These are phyloP conservation scores for Ceryle rudis DNA, from an alignment of 2,797 vertebrate genomes.

Conservation along the genomic window DNA sequence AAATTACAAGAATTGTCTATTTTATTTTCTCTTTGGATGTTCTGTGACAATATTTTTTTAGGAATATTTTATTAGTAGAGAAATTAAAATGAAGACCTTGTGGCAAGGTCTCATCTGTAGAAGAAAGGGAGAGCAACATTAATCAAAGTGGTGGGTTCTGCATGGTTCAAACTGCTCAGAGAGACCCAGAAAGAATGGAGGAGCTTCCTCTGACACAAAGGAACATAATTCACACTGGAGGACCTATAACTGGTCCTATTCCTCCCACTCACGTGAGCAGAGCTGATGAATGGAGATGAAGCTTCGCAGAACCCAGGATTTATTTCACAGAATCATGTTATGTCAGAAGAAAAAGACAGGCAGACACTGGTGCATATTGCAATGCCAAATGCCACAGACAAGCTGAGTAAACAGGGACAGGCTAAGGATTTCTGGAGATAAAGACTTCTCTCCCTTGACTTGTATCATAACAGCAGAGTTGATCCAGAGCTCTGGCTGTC, in stretches of 20 bases:
- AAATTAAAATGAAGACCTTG: background rate
- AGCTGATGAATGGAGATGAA: background rate
- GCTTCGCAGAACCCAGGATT: background rate
- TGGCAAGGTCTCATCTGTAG: background rate
- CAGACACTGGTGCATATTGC: background rate
- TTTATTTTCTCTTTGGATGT: background rate
- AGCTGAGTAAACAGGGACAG: background rate
- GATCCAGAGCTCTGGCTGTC: background rate
- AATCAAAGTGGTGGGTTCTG: background rate
- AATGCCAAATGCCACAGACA: background rate
- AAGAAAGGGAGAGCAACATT: background rate
- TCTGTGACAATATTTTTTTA: background rate
- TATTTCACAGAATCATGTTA: background rate
- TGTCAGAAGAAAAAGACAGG: background rate
- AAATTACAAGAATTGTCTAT: background rate
- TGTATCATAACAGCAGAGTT: background rate
- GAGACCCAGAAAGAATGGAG: background rate
- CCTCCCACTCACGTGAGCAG: rapidly evolving
- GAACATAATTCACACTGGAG: rapidly evolving
- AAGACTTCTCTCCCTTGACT: background rate
- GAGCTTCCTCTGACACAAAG: background rate
- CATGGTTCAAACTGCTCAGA: background rate
- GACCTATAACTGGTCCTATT: background rate
- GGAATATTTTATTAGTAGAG: background rate
- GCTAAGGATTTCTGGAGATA: background rate